Evolutionary conservation across 2,113 vertebrate species (phyloP).

Genomic region (Macquaria australasica): DNA sequence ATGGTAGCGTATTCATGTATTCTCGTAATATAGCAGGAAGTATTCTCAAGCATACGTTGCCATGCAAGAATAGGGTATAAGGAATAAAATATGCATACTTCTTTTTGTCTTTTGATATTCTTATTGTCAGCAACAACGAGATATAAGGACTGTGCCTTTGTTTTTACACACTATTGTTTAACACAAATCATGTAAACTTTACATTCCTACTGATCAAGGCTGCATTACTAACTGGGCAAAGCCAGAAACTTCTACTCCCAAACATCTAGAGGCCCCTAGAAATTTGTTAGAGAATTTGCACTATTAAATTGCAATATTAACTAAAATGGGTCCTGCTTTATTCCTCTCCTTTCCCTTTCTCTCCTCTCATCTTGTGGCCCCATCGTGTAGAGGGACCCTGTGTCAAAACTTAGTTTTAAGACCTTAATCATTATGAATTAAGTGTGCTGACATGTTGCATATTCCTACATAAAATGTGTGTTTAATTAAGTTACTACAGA

Average conservation of each 20-base stretch:
- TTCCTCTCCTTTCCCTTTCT: background rate
- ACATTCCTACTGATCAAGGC: too few species aligned
- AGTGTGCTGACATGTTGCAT: background rate
- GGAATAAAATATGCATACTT: background rate
- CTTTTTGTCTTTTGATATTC: background rate
- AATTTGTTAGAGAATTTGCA: background rate
- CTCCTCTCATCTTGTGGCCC: background rate
- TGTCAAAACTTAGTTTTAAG: background rate
- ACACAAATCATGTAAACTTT: too few species aligned
- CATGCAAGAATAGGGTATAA: too few species aligned
- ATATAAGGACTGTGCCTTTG: background rate
- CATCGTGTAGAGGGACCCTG: background rate
- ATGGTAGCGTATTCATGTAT: too few species aligned
- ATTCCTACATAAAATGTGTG: background rate
- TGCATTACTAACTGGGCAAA: too few species aligned
- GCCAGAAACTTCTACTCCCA: background rate
- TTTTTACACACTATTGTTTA: too few species aligned
- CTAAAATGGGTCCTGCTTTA: background rate
- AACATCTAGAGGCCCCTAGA: background rate
- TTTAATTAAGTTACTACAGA: background rate
- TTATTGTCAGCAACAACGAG: too few species aligned
- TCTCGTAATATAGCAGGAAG: too few species aligned
- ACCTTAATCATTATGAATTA: background rate
- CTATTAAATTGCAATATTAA: background rate
- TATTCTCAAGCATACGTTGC: too few species aligned